phyloP scores from a whole-genome alignment of 2,888 invertebrate genomes.

The Drosophila merina region DNA sequence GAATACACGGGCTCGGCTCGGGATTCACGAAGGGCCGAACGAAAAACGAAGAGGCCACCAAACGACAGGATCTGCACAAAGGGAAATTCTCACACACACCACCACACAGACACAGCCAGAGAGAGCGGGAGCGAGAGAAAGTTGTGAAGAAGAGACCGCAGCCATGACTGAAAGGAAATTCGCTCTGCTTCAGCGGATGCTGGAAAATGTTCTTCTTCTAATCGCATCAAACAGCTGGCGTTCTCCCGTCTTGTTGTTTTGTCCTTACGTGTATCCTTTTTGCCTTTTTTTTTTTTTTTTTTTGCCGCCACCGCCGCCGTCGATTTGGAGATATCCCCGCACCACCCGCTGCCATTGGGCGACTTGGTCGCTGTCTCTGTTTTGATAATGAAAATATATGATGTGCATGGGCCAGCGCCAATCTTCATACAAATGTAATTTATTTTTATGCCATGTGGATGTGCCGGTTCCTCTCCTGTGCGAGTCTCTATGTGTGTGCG shows the following conservation, averaged over 20 bases:
- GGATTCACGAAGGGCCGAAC: constrained; percentile 16
- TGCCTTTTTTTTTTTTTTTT: constrained; percentile 41
- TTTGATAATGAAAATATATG: constrained; percentile 81
- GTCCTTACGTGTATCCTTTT: constrained; percentile 30
- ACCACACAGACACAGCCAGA: background rate
- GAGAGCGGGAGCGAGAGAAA: background rate
- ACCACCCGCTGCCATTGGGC: constrained; percentile 24
- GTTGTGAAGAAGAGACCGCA: background rate
- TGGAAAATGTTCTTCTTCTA: constrained; percentile 42
- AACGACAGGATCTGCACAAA: constrained; percentile 30
- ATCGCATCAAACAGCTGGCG: constrained; percentile 74
- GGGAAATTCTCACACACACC: constrained; percentile 14
- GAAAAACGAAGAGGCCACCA: constrained; percentile 35
- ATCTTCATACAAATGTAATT: constrained; percentile 80
- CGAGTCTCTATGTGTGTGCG: constrained; percentile 15
- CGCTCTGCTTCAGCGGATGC: constrained; percentile 37
- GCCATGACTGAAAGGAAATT: constrained; percentile 38
- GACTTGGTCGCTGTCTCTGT: constrained; percentile 61
- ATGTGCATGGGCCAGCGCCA: constrained; percentile 74
- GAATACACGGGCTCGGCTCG: constrained; percentile 55
- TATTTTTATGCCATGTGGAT: constrained; percentile 67
- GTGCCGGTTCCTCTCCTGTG: constrained; percentile 11
- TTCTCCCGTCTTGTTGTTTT: constrained; percentile 14
- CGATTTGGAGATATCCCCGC: constrained; percentile 26
- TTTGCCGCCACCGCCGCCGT: constrained; percentile 39